phyloP scores from a whole-genome alignment of 2,113 vertebrate genomes.

The Cololabis saira region DNA sequence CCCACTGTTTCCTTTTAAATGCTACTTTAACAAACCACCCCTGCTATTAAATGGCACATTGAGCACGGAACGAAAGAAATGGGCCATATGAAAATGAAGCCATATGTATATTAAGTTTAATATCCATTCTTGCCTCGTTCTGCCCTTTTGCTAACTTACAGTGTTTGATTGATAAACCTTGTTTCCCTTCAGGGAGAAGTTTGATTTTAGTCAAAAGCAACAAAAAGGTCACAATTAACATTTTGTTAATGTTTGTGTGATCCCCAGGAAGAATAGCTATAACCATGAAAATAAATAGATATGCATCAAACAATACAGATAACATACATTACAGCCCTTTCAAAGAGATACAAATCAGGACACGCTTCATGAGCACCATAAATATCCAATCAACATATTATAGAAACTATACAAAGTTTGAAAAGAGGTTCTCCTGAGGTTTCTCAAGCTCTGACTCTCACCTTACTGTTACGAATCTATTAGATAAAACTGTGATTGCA shows the following conservation, averaged over 20 bases:
- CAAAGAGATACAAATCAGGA: slow-evolving; percentile 25
- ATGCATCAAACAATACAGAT: slow-evolving; percentile 27
- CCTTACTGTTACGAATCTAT: slow-evolving; percentile 1
- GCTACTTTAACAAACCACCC: slow-evolving; percentile 17
- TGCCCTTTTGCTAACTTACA: slow-evolving; percentile 54
- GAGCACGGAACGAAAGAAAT: slow-evolving; percentile 29
- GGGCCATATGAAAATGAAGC: slow-evolving; percentile 47
- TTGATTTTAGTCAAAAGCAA: slow-evolving; percentile 50
- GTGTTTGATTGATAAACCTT: slow-evolving; percentile 61
- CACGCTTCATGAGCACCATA: background rate
- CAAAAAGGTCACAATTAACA: slow-evolving; percentile 75
- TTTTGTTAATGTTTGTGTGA: slow-evolving; percentile 52
- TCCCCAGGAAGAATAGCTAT: slow-evolving; percentile 9
- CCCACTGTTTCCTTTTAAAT: slow-evolving; percentile 21
- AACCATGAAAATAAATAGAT: slow-evolving; percentile 39
- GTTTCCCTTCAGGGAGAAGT: slow-evolving; percentile 31
- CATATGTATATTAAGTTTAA: slow-evolving; percentile 53
- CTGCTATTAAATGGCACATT: slow-evolving; percentile 41
- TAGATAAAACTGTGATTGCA: slow-evolving; percentile 4
- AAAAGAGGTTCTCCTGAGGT: background rate
- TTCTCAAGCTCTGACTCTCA: slow-evolving; percentile 6
- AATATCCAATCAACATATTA: background rate
- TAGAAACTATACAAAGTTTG: slow-evolving; percentile 18
- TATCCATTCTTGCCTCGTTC: slow-evolving; percentile 31
- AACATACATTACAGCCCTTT: slow-evolving; percentile 29